A percentile compares a stretch with the other conserved stretches of the same genome.
Evolutionary conservation across 2,888 invertebrate genomes (phyloP).

Genomic region (Uloborus plumipes): DNA sequence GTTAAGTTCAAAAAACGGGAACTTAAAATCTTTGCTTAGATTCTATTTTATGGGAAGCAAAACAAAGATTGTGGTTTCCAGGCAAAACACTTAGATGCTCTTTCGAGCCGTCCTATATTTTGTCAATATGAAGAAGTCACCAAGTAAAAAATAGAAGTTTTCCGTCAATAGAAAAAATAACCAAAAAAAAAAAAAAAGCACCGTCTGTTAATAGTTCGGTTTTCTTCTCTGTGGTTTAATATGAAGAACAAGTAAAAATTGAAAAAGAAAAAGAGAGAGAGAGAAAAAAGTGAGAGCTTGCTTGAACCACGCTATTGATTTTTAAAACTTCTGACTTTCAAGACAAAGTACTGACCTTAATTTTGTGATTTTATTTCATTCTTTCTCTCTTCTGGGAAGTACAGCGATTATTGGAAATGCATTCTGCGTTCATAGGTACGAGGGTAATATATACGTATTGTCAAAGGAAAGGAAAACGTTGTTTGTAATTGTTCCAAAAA

Average conservation of each 20-base stretch:
- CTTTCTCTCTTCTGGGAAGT: conserved; percentile 11
- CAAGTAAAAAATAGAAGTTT: conserved; percentile 19
- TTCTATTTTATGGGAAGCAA: conserved; percentile 25
- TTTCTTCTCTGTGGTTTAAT: conserved; percentile 31
- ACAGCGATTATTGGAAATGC: conserved; percentile 51
- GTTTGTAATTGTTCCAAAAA: conserved; percentile 37
- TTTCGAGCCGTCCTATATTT: conserved; percentile 20
- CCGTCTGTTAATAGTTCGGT: conserved; percentile 32
- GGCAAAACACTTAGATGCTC: conserved; percentile 5
- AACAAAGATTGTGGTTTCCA: conserved; percentile 29
- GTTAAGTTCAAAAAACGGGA: neutral
- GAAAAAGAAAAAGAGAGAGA: neutral
- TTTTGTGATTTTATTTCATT: conserved; percentile 20
- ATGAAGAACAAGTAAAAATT: conserved; percentile 19
- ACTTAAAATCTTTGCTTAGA: conserved; percentile 11
- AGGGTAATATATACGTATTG: conserved; percentile 33
- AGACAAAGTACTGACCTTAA: conserved; percentile 28
- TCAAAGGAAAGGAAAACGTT: conserved; percentile 17
- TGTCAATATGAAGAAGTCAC: conserved; percentile 14
- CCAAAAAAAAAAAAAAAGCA: conserved; percentile 14
- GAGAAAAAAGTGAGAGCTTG: neutral
- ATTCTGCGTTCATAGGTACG: conserved; percentile 37
- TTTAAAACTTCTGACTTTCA: conserved; percentile 16
- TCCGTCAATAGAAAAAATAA: neutral
- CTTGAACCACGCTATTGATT: neutral